Percentiles rank a stretch among this genome's conserved stretches.
Conservation (phyloP, 2,113 vertebrate genomes). For the Corydoras maculifer region DNA sequence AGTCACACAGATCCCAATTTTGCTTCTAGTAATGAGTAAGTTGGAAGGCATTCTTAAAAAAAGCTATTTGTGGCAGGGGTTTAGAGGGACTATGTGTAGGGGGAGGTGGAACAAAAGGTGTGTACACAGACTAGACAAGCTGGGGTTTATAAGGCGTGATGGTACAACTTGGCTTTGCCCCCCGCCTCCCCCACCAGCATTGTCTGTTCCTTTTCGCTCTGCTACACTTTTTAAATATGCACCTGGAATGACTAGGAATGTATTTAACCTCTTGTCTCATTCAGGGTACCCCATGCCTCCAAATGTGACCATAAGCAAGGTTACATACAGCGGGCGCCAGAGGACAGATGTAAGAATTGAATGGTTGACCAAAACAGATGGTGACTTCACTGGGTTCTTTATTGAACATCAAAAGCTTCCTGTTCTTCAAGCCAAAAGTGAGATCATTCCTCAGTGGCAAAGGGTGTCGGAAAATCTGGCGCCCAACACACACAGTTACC, state of each 20-base stretch:
- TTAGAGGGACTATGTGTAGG: no score
- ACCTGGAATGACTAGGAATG: no score
- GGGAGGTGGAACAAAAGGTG: no score
- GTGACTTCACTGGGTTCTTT: constrained; percentile 75
- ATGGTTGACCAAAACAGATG: constrained; percentile 61
- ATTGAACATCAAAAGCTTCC: constrained; percentile 65
- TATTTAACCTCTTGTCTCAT: not conserved
- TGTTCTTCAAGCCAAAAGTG: constrained; percentile 1
- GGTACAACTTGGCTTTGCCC: no score
- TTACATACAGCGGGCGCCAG: constrained; percentile 63
- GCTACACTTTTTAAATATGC: no score
- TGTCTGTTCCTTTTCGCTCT: no score
- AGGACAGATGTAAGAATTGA: constrained; percentile 77
- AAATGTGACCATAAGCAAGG: constrained; percentile 75
- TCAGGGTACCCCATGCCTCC: constrained; percentile 79
- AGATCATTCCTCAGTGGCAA: constrained; percentile 60
- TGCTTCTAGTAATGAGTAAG: constrained; percentile 76
- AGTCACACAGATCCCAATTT: constrained; percentile 64
- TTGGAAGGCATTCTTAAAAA: not conserved
- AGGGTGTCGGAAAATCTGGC: constrained; percentile 60
- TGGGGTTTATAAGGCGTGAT: no score
- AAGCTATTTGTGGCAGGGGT: no score
- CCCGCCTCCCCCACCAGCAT: no score
- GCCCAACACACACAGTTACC: constrained; percentile 64
- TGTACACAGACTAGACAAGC: no score